Base-by-base conservation (phyloP, 92 coral and sea anemone species). In the Porites cylindrica region DNA sequence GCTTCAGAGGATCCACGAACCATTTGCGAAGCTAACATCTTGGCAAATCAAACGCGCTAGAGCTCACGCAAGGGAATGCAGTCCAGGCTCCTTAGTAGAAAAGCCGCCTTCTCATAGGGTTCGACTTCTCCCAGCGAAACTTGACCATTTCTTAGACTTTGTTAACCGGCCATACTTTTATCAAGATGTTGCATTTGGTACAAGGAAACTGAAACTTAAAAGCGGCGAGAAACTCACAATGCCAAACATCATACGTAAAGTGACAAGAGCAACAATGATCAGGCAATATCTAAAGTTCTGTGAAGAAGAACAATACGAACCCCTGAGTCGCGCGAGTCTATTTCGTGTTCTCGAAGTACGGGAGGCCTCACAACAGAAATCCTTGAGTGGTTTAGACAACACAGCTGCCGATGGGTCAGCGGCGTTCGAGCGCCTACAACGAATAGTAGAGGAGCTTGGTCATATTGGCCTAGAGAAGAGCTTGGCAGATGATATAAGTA, bases 111-210 rank as follows among this genome's bases (percentile, higher is more conserved):
- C 79, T 56, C 91, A 92, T 77, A 86, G 95, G 59, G 86, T 92
- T 82, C 77, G 93, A 26, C 74, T 92, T 74, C 85, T 86, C 14
- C 82, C 69, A 72, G 83, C n/a, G 8, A 93, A 90, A 68, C 91
- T 93, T 71, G 96, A 93, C 62, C 93, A 93, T 61, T 93, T 90
- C 56, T 50, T 90, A 23, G 96, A 93, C 85, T 93, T 93, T 83
- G 72, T 72, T 1, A 89, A 89, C 61, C 90, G 95, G 66, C 95
- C 95, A 20, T 92, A 92, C 82, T 92, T 92, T 70, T 86, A 93
- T 84, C 96, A 93, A 70, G 96, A 93, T 83, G 96, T 93, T n/a
- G 96, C 94, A 4, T 91, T 88, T 18, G 96, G 94, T 52, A 93
- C 94, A 24, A 88, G 96, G 81, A 90, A 66, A 70, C 90, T 90